Base-by-base conservation (phyloP, 2,888 invertebrate species). In the Acanthopleura granulata region DNA sequence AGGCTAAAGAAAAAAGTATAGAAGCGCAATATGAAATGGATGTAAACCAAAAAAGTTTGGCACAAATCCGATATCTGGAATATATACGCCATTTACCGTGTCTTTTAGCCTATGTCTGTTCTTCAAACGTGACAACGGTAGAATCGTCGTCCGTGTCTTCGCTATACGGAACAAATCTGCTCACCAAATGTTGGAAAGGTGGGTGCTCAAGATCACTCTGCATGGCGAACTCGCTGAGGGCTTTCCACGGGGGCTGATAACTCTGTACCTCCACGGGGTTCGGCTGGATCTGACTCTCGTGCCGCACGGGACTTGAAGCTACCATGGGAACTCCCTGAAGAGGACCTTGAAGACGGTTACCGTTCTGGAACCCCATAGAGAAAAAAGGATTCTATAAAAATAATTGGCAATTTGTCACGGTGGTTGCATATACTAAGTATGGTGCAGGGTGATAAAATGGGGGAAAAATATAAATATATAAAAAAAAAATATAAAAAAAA, bases 251-350 rank as follows among this genome's bases (percentile, higher is more conserved):
- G 75, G 97, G 97, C 91, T 98, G 97, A 93, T 97, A 99, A 81
- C 97, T 96, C 85, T 94, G 94, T 50, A 95, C 94, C 91, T 98
- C 98, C 77, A 98, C 93, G 57, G 96, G 95, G 87, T 96, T 88
- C 18, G 85, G 84, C 79, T 88, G 88, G 82, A 89, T 82, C 79
- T 85, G 85, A 62, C 87, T 86, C 83, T 90, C 92, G 83, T 92
- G 92, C 15, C 92, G 90, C 0, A 92, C 91, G 0, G 93, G 92
- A 83, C 97, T 97, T 66, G 97, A 96, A 69, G 99, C 99, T 79
- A 99, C 97, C 95, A 99, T 95, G 27, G 99, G 98, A 84, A 99
- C 97, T 77, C 97, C 97, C 89, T 98, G 97, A 95, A 95, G 85
- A 95, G 97, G 92, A 91, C 97, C 96, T 83, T 97, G 94, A 22